Percentiles rank a stretch among this genome's conserved stretches.
Conservation (phyloP, 1,140 invertebrate species). For the Hydropsyche tenuis region DNA sequence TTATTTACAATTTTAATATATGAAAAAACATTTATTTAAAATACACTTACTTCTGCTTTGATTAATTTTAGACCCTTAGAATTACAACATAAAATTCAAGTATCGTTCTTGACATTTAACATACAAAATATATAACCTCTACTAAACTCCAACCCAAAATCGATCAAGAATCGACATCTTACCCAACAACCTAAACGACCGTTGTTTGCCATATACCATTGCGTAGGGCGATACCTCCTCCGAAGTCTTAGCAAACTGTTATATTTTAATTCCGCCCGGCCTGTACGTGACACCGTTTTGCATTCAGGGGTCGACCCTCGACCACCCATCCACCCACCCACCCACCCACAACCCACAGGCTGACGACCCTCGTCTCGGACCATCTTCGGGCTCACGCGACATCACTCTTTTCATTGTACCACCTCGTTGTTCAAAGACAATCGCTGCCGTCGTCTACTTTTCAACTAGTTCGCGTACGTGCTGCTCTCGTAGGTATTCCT, state of each 20-base stretch:
- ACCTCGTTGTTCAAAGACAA: conserved; percentile 19
- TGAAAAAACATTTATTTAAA: no score
- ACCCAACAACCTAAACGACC: neutral
- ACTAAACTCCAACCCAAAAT: no score
- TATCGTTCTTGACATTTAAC: no score
- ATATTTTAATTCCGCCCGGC: conserved; percentile 38
- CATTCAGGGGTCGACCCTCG: conserved; percentile 30
- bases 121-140: no score
- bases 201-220: conserved; percentile 22
- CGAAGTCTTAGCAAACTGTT: conserved; percentile 41
- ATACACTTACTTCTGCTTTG: no score
- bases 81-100: no score
- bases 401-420: conserved; percentile 19
- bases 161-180: no score
- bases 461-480: neutral
- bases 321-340: neutral
- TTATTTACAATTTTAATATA: no score
- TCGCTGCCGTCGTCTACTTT: conserved; percentile 25
- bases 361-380: neutral
- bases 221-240: conserved; percentile 11
- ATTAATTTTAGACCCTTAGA: no score
- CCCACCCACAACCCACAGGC: neutral
- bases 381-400: neutral
- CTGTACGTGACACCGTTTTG: conserved; percentile 34
- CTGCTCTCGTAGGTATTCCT: neutral